Evolutionary conservation across 2,797 vertebrate species (phyloP), one percentile per base, ranked within the genome.

Genomic region (Sphenopsis melanotis): DNA sequence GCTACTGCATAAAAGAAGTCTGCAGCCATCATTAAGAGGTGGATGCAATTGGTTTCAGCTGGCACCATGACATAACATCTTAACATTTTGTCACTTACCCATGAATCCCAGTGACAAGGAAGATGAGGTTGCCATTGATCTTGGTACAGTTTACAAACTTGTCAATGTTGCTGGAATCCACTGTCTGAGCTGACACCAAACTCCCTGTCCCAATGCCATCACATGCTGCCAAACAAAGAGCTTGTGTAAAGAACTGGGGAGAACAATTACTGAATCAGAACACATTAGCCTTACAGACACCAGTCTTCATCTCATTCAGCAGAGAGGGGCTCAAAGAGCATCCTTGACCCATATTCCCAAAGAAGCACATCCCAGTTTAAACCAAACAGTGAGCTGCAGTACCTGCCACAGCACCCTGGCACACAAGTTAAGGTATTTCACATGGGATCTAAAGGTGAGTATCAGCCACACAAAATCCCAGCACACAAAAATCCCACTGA

Each of bases 101-200:
- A 89, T 99, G 99, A 91, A 99, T 99, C 47, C 99, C 99, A 12
- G 99, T 99, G 79, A 99, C 99, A 78, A 99, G 99, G 96, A 99
- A 99, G 97, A 99, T 99, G 82, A 99, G 98, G 97, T 99, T 99
- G 89, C 99, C 99, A 52, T 99, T 99, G 98, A 99, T 99, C 97
- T 99, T 99, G 84, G 99, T 99, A 94, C 99, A 99, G 98, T 99
- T 99, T 91, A 99, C 97, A 87, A 99, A 99, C 94, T 98, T 99
- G 88, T 99, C 98, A 10, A 99, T 99, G 95, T 99, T 99, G 97
- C 99, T 99, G 95, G 99, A 99, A 93, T 99, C 99, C 95, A 99
- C 99, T 0, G 99, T 99, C 96, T 99, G 99, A 59, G 98, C 98
- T 2, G 98, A 97, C 96, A 98, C 98, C 95, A 99, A 95, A 39